These are phyloP conservation scores for Chroicocephalus ridibundus DNA, from an alignment of 2,113 vertebrate genomes.

Conservation along the genomic window DNA sequence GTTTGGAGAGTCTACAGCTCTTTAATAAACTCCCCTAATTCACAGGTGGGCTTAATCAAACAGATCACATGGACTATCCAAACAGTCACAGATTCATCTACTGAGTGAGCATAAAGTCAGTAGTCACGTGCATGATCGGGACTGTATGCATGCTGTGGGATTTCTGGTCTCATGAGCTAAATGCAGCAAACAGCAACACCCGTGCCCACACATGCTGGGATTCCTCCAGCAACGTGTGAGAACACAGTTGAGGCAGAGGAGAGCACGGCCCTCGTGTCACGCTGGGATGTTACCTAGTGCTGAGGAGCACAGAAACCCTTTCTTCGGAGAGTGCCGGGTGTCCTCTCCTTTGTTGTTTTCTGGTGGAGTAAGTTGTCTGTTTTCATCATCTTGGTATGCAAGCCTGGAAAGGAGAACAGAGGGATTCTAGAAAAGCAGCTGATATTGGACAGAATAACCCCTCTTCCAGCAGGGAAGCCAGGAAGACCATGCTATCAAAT, in stretches of 20 bases:
- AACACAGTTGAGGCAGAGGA: neutral
- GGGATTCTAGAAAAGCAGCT: neutral
- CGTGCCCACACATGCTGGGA: fast-evolving
- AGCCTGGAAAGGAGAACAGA: slow-evolving; percentile 78
- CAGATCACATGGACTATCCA: neutral
- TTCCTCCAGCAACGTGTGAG: neutral
- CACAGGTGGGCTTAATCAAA: neutral
- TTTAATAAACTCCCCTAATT: neutral
- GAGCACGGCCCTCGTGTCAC: neutral
- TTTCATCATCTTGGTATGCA: slow-evolving; percentile 89
- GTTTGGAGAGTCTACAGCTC: neutral
- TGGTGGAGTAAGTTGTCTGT: slow-evolving; percentile 88
- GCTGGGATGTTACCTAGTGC: slow-evolving; percentile 81
- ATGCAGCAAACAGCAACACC: neutral
- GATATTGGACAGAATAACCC: neutral
- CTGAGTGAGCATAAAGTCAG: neutral
- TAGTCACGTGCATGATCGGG: neutral
- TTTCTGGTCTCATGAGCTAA: neutral
- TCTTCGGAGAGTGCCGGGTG: slow-evolving; percentile 82
- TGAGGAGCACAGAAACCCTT: slow-evolving; percentile 90
- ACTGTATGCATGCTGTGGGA: fast-evolving
- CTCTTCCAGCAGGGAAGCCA: neutral
- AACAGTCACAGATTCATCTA: neutral
- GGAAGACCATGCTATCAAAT: neutral
- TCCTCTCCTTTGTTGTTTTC: slow-evolving; percentile 79